phyloP scores from a whole-genome alignment of 2,113 vertebrate genomes.

The Nicator chloris region DNA sequence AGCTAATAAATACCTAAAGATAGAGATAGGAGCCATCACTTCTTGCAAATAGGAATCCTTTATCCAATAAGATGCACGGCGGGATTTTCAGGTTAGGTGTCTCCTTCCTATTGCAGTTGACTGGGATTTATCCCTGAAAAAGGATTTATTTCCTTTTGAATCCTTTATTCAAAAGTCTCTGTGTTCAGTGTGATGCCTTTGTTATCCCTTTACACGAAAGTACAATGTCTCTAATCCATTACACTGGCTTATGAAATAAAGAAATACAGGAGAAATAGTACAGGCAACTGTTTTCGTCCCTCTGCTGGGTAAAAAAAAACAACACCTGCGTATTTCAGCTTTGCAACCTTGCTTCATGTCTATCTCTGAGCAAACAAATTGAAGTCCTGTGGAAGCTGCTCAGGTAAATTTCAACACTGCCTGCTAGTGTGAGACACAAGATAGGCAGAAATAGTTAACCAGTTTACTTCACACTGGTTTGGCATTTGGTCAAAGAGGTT shows the following conservation, averaged over 20 bases:
- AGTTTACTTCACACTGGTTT: neutral
- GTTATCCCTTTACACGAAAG: neutral
- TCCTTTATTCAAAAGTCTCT: neutral
- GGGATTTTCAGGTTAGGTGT: neutral
- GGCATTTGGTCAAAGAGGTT: neutral
- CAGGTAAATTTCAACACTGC: neutral
- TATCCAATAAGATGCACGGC: neutral
- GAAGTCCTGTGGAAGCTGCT: neutral
- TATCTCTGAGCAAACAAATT: neutral
- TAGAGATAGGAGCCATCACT: neutral
- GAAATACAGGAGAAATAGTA: neutral
- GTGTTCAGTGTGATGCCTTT: neutral
- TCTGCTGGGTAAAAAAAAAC: neutral
- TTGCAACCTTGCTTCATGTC: neutral
- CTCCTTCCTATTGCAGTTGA: neutral
- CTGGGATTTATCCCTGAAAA: neutral
- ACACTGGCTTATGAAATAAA: neutral
- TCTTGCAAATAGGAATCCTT: neutral
- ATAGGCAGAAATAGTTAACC: neutral
- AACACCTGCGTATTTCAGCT: neutral
- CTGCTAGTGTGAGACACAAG: neutral
- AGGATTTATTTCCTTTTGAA: too few relatives aligned
- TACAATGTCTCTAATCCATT: neutral
- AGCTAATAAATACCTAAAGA: neutral
- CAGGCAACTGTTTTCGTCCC: neutral